phyloP scores from a whole-genome alignment of 2,797 vertebrate genomes.

The Dallia pectoralis region DNA sequence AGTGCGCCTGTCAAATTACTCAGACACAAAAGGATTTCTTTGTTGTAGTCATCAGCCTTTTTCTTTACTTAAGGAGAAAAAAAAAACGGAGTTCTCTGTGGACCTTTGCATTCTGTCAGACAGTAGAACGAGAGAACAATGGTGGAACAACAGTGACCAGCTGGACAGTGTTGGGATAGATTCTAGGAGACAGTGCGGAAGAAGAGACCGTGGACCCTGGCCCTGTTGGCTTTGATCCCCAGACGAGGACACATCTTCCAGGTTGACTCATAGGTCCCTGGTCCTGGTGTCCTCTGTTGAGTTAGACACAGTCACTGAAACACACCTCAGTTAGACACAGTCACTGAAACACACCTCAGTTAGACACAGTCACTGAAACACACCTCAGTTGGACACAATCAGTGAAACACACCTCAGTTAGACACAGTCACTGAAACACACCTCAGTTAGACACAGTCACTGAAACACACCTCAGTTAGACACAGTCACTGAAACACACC shows the following conservation, averaged over 20 bases:
- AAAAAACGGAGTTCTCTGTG: background rate
- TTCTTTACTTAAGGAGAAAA: constrained; percentile 1
- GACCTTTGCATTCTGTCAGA: background rate
- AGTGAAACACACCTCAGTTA: constrained; percentile 8
- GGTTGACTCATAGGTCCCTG: constrained; percentile 65
- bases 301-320: constrained; percentile 9
- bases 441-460: constrained; percentile 9
- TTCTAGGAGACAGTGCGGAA: constrained; percentile 67
- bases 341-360: constrained; percentile 7
- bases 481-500: constrained; percentile 7
- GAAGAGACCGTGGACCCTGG: constrained; percentile 61
- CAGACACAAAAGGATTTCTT: background rate
- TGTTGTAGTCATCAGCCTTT: background rate
- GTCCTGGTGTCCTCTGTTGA: constrained; percentile 71
- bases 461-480: constrained; percentile 5
- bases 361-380: constrained; percentile 8
- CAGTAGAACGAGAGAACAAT: background rate
- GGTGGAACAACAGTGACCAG: background rate
- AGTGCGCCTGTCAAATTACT: constrained; percentile 25
- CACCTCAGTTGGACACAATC: constrained; percentile 6
- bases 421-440: constrained; percentile 2
- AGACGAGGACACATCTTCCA: constrained; percentile 59
- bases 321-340: constrained; percentile 3
- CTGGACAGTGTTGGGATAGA: constrained; percentile 22
- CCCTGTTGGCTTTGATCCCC: constrained; percentile 44